A percentile compares a stretch with the other conserved stretches of the same genome.
Evolutionary conservation across 2,113 vertebrate species (phyloP).

Genomic region (Enhydra lutris): DNA sequence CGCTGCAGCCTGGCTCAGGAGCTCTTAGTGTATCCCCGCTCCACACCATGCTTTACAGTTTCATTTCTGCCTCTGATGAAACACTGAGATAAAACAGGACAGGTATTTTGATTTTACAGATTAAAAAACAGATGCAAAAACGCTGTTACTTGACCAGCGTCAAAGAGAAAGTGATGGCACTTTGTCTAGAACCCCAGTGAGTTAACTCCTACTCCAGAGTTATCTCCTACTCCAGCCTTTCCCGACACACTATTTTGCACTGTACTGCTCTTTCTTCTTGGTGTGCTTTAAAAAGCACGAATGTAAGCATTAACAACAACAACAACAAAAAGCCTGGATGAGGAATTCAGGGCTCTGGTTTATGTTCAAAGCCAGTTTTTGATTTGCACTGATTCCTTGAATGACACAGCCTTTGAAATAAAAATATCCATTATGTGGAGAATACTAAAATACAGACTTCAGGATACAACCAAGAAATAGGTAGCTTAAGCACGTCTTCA

Average conservation of each 20-base stretch:
- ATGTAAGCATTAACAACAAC: neutral
- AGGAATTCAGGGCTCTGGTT: neutral
- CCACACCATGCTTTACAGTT: neutral
- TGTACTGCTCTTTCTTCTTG: neutral
- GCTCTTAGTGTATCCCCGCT: neutral
- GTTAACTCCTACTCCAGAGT: neutral
- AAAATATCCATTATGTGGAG: neutral
- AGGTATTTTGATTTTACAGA: neutral
- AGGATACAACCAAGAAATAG: neutral
- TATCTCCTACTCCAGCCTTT: neutral
- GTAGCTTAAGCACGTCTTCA: neutral
- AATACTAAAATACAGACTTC: conserved; percentile 30
- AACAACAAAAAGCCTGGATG: neutral
- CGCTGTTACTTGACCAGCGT: neutral
- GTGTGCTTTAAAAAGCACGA: neutral
- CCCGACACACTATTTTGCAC: neutral
- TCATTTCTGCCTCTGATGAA: neutral
- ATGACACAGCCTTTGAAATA: neutral
- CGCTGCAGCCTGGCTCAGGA: neutral
- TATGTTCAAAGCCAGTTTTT: neutral
- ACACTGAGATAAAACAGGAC: neutral
- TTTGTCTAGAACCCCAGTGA: neutral
- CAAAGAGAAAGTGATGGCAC: neutral
- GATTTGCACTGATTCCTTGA: neutral
- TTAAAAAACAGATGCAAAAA: neutral